Conservation (phyloP, 2,797 vertebrate species). For the Poeciliopsis paucimaculata region DNA sequence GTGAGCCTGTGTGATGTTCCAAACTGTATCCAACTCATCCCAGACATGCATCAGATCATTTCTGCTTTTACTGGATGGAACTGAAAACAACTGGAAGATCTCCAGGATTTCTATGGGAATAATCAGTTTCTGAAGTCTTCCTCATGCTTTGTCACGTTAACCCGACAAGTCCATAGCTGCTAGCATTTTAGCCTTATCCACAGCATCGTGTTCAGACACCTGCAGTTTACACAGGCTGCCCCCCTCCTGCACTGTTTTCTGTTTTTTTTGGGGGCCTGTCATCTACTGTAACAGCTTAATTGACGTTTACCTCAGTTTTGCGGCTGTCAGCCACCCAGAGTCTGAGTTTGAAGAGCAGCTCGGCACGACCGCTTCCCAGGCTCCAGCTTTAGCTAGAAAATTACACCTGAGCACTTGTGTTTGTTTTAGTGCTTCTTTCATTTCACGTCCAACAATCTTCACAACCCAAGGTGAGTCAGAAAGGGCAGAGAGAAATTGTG, state of each 20-base stretch:
- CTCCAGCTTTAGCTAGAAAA: slow-evolving; percentile 58
- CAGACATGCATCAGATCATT: not conserved
- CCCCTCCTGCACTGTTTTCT: slow-evolving; percentile 47
- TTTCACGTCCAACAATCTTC: slow-evolving; percentile 29
- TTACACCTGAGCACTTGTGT: slow-evolving; percentile 60
- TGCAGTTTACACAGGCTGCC: slow-evolving; percentile 70
- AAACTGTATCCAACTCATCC: not conserved
- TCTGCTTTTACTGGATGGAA: not conserved
- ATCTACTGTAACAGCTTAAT: slow-evolving; percentile 75
- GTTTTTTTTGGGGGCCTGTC: slow-evolving; percentile 71
- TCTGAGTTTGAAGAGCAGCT: slow-evolving; percentile 60
- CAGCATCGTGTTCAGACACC: slow-evolving; percentile 75
- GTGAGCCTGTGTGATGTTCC: not conserved
- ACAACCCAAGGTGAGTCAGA: slow-evolving; percentile 27
- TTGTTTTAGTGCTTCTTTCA: slow-evolving; percentile 46
- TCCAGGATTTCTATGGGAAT: not conserved
- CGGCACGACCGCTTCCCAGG: slow-evolving; percentile 62
- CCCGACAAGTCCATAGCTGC: slow-evolving; percentile 65
- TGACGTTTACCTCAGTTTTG: slow-evolving; percentile 72
- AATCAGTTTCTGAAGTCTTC: slow-evolving; percentile 25
- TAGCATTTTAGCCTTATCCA: slow-evolving; percentile 59
- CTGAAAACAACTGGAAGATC: not conserved
- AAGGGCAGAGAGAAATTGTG: slow-evolving; percentile 3
- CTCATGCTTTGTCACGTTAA: slow-evolving; percentile 65
- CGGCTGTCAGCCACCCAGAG: slow-evolving; percentile 63